These are phyloP conservation scores for Dasypolia templi DNA, from an alignment of 2,888 invertebrate species.

Conservation along the genomic window DNA sequence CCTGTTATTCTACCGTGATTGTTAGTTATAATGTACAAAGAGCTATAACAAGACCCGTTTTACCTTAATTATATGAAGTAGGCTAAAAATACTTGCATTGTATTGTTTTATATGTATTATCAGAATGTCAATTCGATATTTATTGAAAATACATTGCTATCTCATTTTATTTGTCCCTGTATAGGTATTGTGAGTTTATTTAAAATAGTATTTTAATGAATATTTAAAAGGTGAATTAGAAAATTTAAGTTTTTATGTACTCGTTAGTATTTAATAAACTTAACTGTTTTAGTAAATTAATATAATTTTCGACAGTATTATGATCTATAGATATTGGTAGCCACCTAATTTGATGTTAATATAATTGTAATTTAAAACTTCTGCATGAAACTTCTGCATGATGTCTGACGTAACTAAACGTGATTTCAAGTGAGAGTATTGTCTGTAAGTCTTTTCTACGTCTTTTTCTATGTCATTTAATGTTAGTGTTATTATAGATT, in stretches of 20 bases:
- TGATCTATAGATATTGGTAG: conserved; percentile 39
- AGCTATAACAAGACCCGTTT: conserved; percentile 57
- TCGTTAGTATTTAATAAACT: conserved; percentile 31
- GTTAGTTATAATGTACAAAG: conserved; percentile 70
- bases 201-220: conserved; percentile 12
- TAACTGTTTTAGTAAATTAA: conserved; percentile 23
- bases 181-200: background rate
- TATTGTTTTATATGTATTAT: conserved; percentile 18
- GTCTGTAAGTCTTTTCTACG: conserved; percentile 88
- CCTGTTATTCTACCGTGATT: conserved; percentile 75
- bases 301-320: conserved; percentile 63
- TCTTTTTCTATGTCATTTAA: conserved; percentile 89
- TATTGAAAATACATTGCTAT: conserved; percentile 7
- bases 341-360: conserved; percentile 45
- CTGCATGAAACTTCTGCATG: conserved; percentile 64
- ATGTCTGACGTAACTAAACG: conserved; percentile 83
- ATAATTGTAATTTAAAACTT: conserved; percentile 52
- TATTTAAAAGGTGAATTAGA: conserved; percentile 7
- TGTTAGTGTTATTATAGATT: conserved; percentile 83
- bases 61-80: conserved; percentile 45
- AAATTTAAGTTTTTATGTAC: conserved; percentile 17
- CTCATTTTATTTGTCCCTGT: no score
- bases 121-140: conserved; percentile 18
- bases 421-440: conserved; percentile 89
- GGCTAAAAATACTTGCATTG: conserved; percentile 11